These are phyloP conservation scores for Octopus bimaculoides DNA, from an alignment of 1,140 invertebrate species.

Conservation along the genomic window DNA sequence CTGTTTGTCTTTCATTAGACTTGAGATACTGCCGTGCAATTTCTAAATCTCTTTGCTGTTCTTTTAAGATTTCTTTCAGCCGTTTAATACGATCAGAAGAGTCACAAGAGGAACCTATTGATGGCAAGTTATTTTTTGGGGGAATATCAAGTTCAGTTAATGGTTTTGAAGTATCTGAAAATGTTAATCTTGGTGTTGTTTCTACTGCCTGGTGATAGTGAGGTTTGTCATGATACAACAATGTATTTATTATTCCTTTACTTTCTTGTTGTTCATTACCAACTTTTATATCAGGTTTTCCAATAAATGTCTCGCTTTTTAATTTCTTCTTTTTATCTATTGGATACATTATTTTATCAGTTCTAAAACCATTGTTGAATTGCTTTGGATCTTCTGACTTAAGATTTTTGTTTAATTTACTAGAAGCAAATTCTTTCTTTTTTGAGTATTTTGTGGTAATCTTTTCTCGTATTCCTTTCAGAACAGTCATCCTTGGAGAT, in stretches of 20 bases:
- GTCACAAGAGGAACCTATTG: neutral
- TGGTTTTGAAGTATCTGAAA: neutral
- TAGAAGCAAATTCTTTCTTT: neutral
- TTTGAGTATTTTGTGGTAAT: neutral
- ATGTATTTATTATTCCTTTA: neutral
- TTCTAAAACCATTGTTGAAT: neutral
- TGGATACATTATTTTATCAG: neutral
- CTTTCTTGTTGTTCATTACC: neutral
- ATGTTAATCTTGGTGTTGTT: neutral
- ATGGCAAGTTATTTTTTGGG: neutral
- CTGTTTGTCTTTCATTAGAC: neutral
- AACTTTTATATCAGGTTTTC: too few species aligned
- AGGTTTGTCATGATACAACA: neutral
- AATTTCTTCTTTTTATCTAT: neutral
- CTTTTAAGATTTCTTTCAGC: neutral
- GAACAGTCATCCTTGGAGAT: neutral
- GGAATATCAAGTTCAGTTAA: neutral
- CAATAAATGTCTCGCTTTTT: neutral
- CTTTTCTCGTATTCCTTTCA: neutral
- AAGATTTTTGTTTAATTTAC: neutral
- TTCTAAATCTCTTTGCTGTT: conserved; percentile 3
- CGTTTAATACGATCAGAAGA: conserved; percentile 1
- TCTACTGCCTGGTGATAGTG: neutral
- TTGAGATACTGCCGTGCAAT: neutral
- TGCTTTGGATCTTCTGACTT: neutral